These are phyloP conservation scores for Sminthurides bifidus DNA, from an alignment of 1,140 invertebrate genomes.

Conservation along the genomic window DNA sequence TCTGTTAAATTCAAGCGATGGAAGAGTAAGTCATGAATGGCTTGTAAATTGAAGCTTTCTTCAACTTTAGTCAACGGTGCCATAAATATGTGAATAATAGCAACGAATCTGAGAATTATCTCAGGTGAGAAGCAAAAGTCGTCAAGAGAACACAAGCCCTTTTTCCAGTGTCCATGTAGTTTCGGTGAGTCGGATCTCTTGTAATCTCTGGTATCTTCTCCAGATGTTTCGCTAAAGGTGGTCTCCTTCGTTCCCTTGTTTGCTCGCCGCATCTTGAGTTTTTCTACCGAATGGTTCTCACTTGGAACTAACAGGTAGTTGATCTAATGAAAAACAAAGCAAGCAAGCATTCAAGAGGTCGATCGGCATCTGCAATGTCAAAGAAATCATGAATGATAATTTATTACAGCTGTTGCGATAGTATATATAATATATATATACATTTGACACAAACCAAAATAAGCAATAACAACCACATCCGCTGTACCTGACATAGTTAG, in stretches of 20 bases:
- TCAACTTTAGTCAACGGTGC: conserved; percentile 99
- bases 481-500: too few species aligned
- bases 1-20: conserved; percentile 66
- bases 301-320: neutral
- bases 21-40: conserved; percentile 92
- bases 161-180: too few species aligned
- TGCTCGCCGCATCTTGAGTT: neutral
- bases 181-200: neutral
- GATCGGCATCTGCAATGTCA: too few species aligned
- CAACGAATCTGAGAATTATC: conserved; percentile 24
- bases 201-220: neutral
- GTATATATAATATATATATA: too few species aligned
- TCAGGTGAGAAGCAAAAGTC: conserved; percentile 15
- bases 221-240: neutral
- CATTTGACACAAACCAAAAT: too few species aligned
- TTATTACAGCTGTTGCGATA: too few species aligned
- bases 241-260: neutral
- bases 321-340: too few species aligned
- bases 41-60: conserved; percentile 98
- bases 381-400: too few species aligned
- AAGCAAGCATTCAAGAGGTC: too few species aligned
- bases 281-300: neutral
- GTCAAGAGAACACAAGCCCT: neutral
- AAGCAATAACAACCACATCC: too few species aligned
- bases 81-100: conserved; percentile 58